These are phyloP conservation scores for Ochotona curzoniae DNA, from an alignment of 2,113 vertebrate genomes.

Conservation along the genomic window DNA sequence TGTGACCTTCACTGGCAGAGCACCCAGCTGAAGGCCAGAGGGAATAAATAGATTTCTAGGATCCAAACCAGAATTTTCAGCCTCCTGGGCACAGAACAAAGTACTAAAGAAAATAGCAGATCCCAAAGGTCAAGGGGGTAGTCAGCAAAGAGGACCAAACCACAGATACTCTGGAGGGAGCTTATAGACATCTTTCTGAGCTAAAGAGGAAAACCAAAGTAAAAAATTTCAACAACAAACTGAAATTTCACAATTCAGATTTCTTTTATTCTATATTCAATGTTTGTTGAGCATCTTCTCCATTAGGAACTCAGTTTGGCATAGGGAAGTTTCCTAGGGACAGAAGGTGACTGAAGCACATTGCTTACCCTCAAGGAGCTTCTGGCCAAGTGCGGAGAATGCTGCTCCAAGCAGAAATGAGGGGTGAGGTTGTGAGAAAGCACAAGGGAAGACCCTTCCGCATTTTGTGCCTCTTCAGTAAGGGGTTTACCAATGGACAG, in stretches of 20 bases:
- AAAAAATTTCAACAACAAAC: not conserved
- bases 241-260: not conserved
- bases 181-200: not conserved
- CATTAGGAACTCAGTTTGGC: not conserved
- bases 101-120: not conserved
- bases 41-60: too few relatives aligned
- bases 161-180: not conserved
- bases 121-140: not conserved
- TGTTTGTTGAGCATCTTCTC: not conserved
- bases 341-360: not conserved
- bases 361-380: not conserved
- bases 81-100: not conserved
- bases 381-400: not conserved
- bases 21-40: not conserved
- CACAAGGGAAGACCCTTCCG: too few relatives aligned
- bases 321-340: not conserved
- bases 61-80: not conserved
- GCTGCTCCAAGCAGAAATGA: not conserved
- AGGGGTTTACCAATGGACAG: not conserved
- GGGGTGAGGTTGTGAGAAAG: not conserved
- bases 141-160: not conserved
- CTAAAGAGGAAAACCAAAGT: not conserved
- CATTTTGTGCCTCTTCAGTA: not conserved
- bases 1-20: not conserved
- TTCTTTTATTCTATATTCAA: not conserved